Evolutionary conservation across 2,888 invertebrate species (phyloP).

Genomic region (Protonemura montana): DNA sequence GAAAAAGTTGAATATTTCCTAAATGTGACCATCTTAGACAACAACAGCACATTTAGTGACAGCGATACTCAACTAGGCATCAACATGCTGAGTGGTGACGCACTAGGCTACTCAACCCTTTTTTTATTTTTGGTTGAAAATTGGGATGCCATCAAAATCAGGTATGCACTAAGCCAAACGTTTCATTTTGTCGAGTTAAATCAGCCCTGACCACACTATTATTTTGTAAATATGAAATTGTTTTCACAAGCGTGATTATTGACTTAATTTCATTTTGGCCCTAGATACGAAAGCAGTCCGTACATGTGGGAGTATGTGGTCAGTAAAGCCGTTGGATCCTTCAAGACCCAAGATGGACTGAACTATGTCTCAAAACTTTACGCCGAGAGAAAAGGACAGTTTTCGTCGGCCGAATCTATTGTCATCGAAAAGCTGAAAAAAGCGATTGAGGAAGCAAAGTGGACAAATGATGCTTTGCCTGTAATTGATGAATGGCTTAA

Average conservation of each 20-base stretch:
- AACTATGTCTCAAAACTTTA: constrained; percentile 67
- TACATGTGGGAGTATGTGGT: constrained; percentile 81
- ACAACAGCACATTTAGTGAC: constrained; percentile 77
- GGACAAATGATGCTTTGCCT: constrained; percentile 79
- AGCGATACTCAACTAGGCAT: constrained; percentile 78
- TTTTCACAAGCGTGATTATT: neutral
- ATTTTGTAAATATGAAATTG: no score
- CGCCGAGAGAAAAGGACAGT: constrained; percentile 69
- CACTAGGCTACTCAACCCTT: constrained; percentile 75
- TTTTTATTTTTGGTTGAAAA: constrained; percentile 76
- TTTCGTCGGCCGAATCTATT: constrained; percentile 76
- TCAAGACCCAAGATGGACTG: constrained; percentile 77
- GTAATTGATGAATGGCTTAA: constrained; percentile 75
- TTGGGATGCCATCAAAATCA: constrained; percentile 72
- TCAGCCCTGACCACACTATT: no score
- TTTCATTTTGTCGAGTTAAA: neutral
- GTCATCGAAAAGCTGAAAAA: constrained; percentile 76
- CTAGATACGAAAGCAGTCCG: constrained; percentile 71
- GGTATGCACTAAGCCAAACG: constrained; percentile 59
- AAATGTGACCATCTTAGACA: constrained; percentile 73
- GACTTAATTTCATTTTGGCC: constrained; percentile 48
- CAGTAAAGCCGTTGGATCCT: constrained; percentile 76
- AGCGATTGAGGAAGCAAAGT: constrained; percentile 77
- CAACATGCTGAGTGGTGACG: constrained; percentile 75
- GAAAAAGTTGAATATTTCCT: constrained; percentile 73